These are phyloP conservation scores for Chelonoidis abingdonii DNA, from an alignment of 2,113 vertebrate genomes.

Conservation along the genomic window DNA sequence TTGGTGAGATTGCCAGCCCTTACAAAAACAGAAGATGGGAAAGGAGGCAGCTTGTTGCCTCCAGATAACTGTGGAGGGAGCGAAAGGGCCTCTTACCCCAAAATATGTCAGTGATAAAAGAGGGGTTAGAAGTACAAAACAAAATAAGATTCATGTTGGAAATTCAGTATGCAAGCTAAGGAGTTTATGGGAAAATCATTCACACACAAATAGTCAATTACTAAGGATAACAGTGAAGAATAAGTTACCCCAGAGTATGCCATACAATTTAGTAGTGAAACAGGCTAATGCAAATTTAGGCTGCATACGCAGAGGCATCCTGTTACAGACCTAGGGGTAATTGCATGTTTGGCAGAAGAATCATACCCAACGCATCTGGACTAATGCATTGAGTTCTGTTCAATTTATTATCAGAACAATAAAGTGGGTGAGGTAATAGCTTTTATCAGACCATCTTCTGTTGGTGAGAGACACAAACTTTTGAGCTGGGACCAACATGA, in stretches of 20 bases:
- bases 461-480: too few relatives aligned
- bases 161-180: not conserved
- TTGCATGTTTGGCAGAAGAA: too few relatives aligned
- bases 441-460: not conserved
- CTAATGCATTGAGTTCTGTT: too few relatives aligned
- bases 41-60: not conserved
- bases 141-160: not conserved
- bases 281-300: not conserved
- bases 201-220: not conserved
- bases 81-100: too few relatives aligned
- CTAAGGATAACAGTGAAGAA: not conserved
- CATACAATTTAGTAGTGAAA: not conserved
- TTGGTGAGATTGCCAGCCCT: not conserved
- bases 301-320: too few relatives aligned
- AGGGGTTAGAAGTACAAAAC: not conserved
- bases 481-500: too few relatives aligned
- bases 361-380: too few relatives aligned
- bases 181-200: not conserved
- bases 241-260: not conserved
- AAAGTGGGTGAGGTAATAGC: fast-evolving
- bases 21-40: not conserved
- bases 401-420: too few relatives aligned
- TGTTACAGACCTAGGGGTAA: too few relatives aligned
- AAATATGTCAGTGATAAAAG: not conserved
- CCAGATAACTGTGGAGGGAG: not conserved